A percentile compares a stretch with the other conserved stretches of the same genome.
phyloP scores from a whole-genome alignment of 2,888 invertebrate species.

The Pachycephus smyrnensis region DNA sequence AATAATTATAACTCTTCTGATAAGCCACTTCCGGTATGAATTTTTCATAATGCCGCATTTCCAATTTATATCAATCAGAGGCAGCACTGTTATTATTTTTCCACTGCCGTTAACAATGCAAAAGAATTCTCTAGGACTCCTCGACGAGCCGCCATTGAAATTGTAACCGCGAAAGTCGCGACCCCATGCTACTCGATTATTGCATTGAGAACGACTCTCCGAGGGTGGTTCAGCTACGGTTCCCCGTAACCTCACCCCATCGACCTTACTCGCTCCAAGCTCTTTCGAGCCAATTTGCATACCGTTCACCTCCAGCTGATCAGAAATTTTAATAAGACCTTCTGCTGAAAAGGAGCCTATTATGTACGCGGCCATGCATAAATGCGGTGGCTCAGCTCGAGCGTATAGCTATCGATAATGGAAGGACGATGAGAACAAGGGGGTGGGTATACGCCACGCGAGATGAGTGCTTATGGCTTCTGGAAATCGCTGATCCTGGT shows the following conservation, averaged over 20 bases:
- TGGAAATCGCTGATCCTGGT: constrained; percentile 40
- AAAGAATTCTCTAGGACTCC: background rate
- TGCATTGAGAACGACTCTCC: constrained; percentile 21
- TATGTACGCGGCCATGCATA: constrained; percentile 46
- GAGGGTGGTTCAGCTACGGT: background rate
- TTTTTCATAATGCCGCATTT: background rate
- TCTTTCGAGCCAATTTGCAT: constrained; percentile 66
- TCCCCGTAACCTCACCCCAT: constrained; percentile 11
- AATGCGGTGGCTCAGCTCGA: constrained; percentile 41
- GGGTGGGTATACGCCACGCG: constrained; percentile 17
- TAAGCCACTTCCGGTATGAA: background rate
- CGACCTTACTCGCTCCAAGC: constrained; percentile 21
- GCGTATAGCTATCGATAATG: constrained; percentile 38
- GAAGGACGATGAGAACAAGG: constrained; percentile 21
- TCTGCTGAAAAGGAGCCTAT: constrained; percentile 44
- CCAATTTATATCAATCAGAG: background rate
- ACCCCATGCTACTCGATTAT: constrained; percentile 24
- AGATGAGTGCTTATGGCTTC: constrained; percentile 27
- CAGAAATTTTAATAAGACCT: constrained; percentile 70
- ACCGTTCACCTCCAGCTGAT: constrained; percentile 68
- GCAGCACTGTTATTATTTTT: background rate
- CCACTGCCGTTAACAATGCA: background rate
- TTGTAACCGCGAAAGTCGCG: background rate
- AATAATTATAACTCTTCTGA: background rate
- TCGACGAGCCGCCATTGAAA: background rate